Evolutionary conservation across 2,888 invertebrate species (phyloP), one percentile per base, ranked within the genome.

Genomic region (Macrophya alboannulata): DNA sequence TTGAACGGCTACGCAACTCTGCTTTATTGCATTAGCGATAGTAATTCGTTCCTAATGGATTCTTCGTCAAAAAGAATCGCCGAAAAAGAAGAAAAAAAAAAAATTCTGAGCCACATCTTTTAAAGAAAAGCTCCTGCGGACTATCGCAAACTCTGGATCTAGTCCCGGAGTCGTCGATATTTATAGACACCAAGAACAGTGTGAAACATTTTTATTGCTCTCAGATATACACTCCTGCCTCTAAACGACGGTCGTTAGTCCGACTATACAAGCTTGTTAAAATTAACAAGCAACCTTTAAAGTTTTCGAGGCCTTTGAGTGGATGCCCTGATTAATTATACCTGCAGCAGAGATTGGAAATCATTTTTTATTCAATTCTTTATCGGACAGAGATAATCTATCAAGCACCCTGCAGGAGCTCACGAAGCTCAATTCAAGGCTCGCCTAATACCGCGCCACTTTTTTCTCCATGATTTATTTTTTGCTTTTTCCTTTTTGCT

Each of bases 41-140:
- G 25, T 17, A 37, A 77, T 77, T 51, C 77, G 77, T 31, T 71
- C 71, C 43, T 43, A 43, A 71, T 71, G 71, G 71, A 43, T 71
- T 31, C 17, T 71, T 71, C 40, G n/a, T 37, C 25, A 37, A 40
- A 55, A 77, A 51, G 25, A n/a, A 77, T 76, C n/a, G 48, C 15
- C 25, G 12, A 17, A 77, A 37, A 77, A 55, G 9, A 31, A n/a
- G n/a, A 31, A 31, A 31, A 31, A 31, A 31, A 31, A 31, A 31
- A 31, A 2, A 62, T 25, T 21, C 25, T 25, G 10, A 62, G 21
- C 25, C 62, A 62, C 25, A 62, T 62, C 12, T 10, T 25, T 12
- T 25, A 62, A 10, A 62, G 4, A 21, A 55, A n/a, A 8, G n/a
- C 1, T 1, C 17, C n/a, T 3, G 1, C 31, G 31, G 1, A n/a